phyloP scores from a whole-genome alignment of 2,888 invertebrate species.

The Apamea crenata region DNA sequence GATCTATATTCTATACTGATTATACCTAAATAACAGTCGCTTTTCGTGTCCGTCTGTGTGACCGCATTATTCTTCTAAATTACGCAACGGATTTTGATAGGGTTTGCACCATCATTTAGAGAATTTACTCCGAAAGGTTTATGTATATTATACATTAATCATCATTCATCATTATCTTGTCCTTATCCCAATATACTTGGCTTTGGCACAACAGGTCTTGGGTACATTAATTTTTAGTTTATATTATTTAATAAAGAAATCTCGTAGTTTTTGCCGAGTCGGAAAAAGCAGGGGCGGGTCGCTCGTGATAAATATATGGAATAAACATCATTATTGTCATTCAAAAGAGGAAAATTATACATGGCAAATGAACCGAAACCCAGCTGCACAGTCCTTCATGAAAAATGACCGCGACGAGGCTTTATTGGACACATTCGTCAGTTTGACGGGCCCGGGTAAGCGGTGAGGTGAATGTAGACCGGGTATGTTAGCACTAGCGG shows the following conservation, averaged over 20 bases:
- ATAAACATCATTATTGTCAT: neutral
- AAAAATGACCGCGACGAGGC: constrained; percentile 50
- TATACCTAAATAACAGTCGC: too few relatives aligned
- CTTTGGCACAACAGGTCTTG: neutral
- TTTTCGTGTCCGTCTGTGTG: neutral
- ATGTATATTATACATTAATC: neutral
- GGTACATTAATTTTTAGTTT: neutral
- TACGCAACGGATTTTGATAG: neutral
- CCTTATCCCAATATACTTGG: neutral
- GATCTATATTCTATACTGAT: neutral
- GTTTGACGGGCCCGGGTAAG: constrained; percentile 51
- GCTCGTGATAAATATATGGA: neutral
- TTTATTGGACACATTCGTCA: constrained; percentile 64
- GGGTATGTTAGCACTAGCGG: constrained; percentile 41
- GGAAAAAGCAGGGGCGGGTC: neutral
- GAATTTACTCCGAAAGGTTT: neutral
- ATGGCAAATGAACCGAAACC: constrained; percentile 27
- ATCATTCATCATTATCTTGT: neutral
- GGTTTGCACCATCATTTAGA: neutral
- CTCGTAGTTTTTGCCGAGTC: neutral
- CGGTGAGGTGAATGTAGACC: constrained; percentile 48
- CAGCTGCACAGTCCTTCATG: constrained; percentile 45
- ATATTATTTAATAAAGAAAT: too few relatives aligned
- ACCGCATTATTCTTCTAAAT: neutral
- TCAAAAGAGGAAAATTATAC: constrained; percentile 10